Conservation (phyloP, 2,888 invertebrate species). For the Athalia rosae region DNA sequence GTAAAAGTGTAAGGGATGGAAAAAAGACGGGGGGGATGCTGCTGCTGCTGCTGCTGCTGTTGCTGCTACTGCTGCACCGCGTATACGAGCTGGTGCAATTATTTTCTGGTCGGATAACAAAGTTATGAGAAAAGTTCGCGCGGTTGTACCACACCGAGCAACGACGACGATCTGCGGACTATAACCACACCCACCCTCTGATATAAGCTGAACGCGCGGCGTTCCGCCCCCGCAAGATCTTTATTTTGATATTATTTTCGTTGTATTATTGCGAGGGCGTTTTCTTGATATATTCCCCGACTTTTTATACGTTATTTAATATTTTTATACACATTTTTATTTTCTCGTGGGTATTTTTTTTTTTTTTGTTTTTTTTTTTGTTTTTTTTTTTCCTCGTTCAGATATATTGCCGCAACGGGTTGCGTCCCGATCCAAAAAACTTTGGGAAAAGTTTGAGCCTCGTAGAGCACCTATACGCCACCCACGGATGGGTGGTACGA, state of each 20-base stretch:
- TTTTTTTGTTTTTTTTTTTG: background rate
- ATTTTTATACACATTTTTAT: too few species aligned
- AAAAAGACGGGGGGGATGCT: background rate
- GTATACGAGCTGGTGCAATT: conserved; percentile 36
- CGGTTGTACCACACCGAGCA: background rate
- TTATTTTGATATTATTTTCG: conserved; percentile 47
- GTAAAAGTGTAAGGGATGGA: conserved; percentile 29
- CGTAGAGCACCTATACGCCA: too few species aligned
- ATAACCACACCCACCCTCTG: background rate
- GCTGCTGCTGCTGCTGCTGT: conserved; percentile 8
- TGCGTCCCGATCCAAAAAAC: conserved; percentile 1
- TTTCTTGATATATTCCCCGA: conserved; percentile 20
- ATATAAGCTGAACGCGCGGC: too few species aligned
- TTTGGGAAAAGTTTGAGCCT: conserved; percentile 5
- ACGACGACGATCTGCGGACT: conserved; percentile 31
- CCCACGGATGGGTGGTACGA: background rate
- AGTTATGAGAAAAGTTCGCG: conserved; percentile 44
- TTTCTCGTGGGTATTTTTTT: background rate
- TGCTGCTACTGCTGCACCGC: background rate
- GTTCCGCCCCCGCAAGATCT: conserved; percentile 41
- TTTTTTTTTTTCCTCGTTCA: background rate
- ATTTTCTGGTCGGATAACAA: conserved; percentile 44
- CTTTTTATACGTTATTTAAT: background rate
- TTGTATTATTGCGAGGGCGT: conserved; percentile 42
- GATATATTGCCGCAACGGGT: conserved; percentile 22